A percentile compares a stretch with the other conserved stretches of the same genome.
Evolutionary conservation across 2,113 vertebrate genomes (phyloP).

Genomic region (Eptatretus burgeri): DNA sequence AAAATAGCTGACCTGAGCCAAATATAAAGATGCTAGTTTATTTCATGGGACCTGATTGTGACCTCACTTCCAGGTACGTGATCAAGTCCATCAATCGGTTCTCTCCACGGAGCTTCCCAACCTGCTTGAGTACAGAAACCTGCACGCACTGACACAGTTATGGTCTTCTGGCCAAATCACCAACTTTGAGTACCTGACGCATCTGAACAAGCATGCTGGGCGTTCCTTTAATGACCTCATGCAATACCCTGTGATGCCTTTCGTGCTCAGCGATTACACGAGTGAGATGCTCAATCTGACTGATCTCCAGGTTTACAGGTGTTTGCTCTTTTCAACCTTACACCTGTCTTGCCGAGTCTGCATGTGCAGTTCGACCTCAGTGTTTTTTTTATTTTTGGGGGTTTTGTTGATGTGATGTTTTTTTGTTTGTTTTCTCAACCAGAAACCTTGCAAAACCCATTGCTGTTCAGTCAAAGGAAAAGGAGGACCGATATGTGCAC

Average conservation of each 20-base stretch:
- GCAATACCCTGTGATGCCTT: slow-evolving; percentile 96
- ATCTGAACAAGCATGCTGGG: slow-evolving; percentile 84
- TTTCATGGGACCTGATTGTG: no score
- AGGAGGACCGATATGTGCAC: slow-evolving; percentile 86
- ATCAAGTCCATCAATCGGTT: slow-evolving; percentile 83
- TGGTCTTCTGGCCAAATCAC: slow-evolving; percentile 90
- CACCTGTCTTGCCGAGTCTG: no score
- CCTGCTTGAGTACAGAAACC: slow-evolving; percentile 83
- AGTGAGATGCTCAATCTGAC: slow-evolving; percentile 59
- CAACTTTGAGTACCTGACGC: slow-evolving; percentile 92
- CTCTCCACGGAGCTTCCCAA: slow-evolving; percentile 73
- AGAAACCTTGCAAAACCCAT: slow-evolving; percentile 84
- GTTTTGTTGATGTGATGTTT: not conserved
- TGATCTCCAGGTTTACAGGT: slow-evolving; percentile 51
- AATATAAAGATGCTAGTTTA: no score
- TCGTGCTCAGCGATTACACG: slow-evolving; percentile 62
- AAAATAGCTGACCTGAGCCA: no score
- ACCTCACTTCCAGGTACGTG: slow-evolving; percentile 33
- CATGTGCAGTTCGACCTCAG: not conserved
- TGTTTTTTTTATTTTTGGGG: slow-evolving; percentile 3
- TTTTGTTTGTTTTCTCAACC: slow-evolving; percentile 10
- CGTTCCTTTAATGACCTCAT: slow-evolving; percentile 96
- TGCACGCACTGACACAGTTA: slow-evolving; percentile 64
- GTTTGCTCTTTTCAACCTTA: slow-evolving; percentile 9
- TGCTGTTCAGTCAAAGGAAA: slow-evolving; percentile 88